Evolutionary conservation across 2,797 vertebrate genomes (phyloP).

Genomic region (Dendrocincla tyrannina): DNA sequence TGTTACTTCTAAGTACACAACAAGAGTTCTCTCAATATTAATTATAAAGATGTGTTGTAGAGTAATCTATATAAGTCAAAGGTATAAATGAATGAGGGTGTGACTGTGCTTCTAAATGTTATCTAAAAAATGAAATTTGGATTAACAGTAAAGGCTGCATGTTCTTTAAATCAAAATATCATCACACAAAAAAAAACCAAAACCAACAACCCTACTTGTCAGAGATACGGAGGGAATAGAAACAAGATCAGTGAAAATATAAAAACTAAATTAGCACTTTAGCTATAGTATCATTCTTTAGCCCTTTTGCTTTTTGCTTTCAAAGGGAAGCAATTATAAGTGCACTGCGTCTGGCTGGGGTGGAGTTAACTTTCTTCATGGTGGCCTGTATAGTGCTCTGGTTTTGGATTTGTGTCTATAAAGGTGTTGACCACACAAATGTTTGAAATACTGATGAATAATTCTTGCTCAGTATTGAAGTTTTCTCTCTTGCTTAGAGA

Average conservation of each 20-base stretch:
- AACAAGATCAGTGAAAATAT: not conserved
- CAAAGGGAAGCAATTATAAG: not conserved
- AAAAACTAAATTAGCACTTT: not conserved
- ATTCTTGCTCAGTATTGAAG: not conserved
- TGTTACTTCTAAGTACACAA: not conserved
- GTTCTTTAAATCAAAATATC: not conserved
- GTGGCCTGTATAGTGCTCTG: not conserved
- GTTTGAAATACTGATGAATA: not conserved
- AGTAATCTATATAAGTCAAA: not conserved
- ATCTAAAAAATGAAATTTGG: not conserved
- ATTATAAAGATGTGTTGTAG: not conserved
- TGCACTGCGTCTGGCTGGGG: not conserved
- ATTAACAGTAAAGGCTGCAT: not conserved
- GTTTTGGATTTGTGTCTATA: not conserved
- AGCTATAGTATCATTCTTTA: not conserved
- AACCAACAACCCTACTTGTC: rapidly evolving
- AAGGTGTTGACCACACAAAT: not conserved
- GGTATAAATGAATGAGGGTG: not conserved
- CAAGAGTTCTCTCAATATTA: not conserved
- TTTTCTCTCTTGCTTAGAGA: not conserved
- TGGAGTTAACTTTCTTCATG: not conserved
- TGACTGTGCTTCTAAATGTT: not conserved
- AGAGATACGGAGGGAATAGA: not conserved
- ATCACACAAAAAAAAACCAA: not conserved
- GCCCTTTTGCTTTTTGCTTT: not conserved